Evolutionary conservation across 1,140 invertebrate species (phyloP).

Genomic region (Lamellibrachia luymesi): DNA sequence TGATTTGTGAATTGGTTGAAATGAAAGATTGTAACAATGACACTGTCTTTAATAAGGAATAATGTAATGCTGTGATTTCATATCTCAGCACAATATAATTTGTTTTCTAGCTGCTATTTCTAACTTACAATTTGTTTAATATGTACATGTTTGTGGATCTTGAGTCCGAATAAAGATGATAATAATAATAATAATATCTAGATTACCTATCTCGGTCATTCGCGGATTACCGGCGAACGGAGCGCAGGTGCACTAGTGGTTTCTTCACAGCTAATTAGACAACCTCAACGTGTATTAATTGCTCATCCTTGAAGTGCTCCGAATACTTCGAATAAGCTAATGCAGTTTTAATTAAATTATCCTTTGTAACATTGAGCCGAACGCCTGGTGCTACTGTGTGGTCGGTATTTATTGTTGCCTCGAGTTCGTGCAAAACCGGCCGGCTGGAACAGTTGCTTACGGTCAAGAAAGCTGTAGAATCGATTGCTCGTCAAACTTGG

Average conservation of each 20-base stretch:
- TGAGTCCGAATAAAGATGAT: no score
- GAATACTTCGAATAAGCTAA: neutral
- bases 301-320: neutral
- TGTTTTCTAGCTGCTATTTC: no score
- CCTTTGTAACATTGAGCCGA: neutral
- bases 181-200: no score
- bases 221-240: neutral
- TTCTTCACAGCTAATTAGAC: neutral
- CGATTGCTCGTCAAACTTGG: neutral
- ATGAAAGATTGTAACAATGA: no score
- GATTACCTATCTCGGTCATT: neutral
- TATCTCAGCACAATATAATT: no score
- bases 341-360: conserved; percentile 2
- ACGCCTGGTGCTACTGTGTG: neutral
- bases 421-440: neutral
- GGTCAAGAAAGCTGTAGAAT: neutral
- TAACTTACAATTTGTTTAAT: no score
- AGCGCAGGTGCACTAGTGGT: neutral
- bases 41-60: no score
- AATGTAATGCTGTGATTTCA: no score
- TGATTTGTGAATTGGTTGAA: no score
- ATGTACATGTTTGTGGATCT: no score
- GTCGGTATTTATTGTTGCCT: no score
- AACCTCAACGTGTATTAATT: neutral
- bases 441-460: neutral